Evolutionary conservation across 2,113 vertebrate genomes (phyloP).

Genomic region (Phrynosoma platyrhinos): DNA sequence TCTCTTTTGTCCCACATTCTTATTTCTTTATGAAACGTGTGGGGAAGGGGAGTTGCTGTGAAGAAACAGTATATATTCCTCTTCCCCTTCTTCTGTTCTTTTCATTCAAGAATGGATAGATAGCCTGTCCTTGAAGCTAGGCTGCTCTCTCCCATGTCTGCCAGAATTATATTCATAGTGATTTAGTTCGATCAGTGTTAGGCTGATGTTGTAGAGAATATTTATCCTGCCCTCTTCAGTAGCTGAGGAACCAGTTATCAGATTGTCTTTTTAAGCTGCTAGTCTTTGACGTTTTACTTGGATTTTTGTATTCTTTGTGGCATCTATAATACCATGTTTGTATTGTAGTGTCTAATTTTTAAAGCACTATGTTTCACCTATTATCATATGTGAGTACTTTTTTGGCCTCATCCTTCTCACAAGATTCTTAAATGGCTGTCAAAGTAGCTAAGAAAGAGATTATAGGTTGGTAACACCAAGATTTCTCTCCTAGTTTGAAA

Average conservation of each 20-base stretch:
- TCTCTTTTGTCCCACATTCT: not conserved
- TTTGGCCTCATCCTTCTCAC: constrained; percentile 23
- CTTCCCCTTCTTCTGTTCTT: not conserved
- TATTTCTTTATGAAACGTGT: not conserved
- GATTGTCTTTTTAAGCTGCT: not conserved
- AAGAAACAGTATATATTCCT: not conserved
- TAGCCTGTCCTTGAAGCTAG: not conserved
- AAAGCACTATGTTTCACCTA: constrained; percentile 5
- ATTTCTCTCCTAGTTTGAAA: constrained; percentile 7
- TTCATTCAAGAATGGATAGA: too few species aligned
- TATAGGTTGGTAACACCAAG: not conserved
- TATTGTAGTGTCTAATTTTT: not conserved
- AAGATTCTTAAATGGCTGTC: not conserved
- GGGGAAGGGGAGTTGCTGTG: too few species aligned
- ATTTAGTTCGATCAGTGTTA: not conserved
- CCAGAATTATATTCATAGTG: not conserved
- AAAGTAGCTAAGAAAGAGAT: not conserved
- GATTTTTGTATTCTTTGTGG: not conserved
- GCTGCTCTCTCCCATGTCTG: not conserved
- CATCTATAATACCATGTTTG: not conserved
- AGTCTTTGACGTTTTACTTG: not conserved
- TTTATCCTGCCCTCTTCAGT: not conserved
- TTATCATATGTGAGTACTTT: not conserved
- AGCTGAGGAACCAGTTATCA: not conserved
- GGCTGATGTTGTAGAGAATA: not conserved